Evolutionary conservation across 2,113 vertebrate species (phyloP), one percentile per base, ranked within the genome.

Genomic region (Spea multiplicata): DNA sequence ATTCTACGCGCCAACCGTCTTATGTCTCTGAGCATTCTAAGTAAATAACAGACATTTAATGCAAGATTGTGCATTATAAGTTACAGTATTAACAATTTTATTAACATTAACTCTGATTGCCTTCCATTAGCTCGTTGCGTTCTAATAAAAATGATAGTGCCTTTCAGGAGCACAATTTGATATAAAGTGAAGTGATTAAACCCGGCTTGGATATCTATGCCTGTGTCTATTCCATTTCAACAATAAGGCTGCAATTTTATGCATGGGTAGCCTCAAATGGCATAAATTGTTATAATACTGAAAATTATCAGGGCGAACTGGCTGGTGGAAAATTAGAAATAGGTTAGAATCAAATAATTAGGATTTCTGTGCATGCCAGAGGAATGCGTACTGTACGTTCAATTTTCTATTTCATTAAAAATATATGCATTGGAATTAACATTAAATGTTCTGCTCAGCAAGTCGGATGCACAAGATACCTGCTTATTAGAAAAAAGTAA

Each of bases 211-310:
- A 91, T 92, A 93, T 92, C 91, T 91, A 88, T 91, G 84, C 83
- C 50, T 82, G 89, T 86, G 91, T 91, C 90, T 90, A 88, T 91
- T 89, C 90, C 83, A 91, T 91, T 90, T 89, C 84, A 90, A 92
- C 90, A 92, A 93, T 93, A 93, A 93, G 92, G 89, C 83, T 2
- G 90, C 92, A 93, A 93, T 93, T 93, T 93, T 93, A 93, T 93
- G 92, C 92, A 93, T 93, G 92, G 90, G 91, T 91, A 90, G 89
- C 89, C 91, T 92, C 91, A 91, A 93, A 91, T 91, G 91, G 91
- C 91, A 92, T 92, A 93, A 91, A 92, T 92, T 92, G 92, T 92
- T 92, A 90, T 93, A 92, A 91, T 91, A 90, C 88, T 85, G 89
- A 90, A 88, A 88, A 90, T 89, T 90, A 89, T 89, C 90, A 91